Evolutionary conservation across 1,140 invertebrate species (phyloP).

Genomic region (Lutraria rhynchaena): DNA sequence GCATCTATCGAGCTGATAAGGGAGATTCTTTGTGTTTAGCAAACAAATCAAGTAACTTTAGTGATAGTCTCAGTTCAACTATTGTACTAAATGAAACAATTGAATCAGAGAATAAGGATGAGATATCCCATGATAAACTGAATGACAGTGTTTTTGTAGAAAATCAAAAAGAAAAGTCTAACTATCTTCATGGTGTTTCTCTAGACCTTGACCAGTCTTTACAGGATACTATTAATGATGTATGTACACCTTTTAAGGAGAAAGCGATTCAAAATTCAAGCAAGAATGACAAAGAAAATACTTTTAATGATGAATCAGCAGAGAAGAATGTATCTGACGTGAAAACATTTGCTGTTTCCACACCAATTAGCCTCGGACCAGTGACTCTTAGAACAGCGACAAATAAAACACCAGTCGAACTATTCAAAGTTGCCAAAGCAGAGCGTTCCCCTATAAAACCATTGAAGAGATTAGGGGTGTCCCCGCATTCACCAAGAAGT

Average conservation of each 20-base stretch:
- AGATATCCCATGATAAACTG: slow-evolving; percentile 1
- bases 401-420: slow-evolving; percentile 68
- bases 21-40: background rate
- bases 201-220: slow-evolving; percentile 64
- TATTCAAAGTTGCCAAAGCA: slow-evolving; percentile 53
- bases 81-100: background rate
- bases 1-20: slow-evolving; percentile 62
- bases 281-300: slow-evolving; percentile 28
- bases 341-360: slow-evolving; percentile 51
- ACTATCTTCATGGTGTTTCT: slow-evolving; percentile 13
- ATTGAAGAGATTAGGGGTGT: slow-evolving; percentile 73
- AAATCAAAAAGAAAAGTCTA: background rate
- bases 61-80: slow-evolving; percentile 15
- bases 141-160: slow-evolving; percentile 17
- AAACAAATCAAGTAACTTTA: background rate
- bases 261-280: slow-evolving; percentile 11
- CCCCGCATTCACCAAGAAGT: slow-evolving; percentile 60
- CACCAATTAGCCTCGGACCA: slow-evolving; percentile 45
- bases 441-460: slow-evolving; percentile 72
- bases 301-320: background rate
- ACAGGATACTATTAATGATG: slow-evolving; percentile 65
- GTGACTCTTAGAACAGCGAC: slow-evolving; percentile 63
- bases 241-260: slow-evolving; percentile 62
- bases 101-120: background rate
- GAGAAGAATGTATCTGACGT: slow-evolving; percentile 37